phyloP scores from a whole-genome alignment of 2,888 invertebrate species.

The Pheosia tremula region DNA sequence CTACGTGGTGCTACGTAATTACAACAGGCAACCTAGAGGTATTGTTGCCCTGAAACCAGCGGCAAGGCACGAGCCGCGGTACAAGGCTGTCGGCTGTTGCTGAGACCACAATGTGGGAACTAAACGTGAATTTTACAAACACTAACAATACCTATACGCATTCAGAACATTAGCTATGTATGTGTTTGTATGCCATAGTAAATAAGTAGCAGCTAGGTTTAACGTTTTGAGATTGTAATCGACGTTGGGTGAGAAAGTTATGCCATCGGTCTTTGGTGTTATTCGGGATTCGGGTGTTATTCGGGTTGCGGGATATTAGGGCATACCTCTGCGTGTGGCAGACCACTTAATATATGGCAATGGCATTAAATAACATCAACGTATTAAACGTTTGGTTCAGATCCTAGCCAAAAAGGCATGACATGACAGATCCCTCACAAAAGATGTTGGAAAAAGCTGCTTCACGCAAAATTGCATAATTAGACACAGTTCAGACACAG shows the following conservation, averaged over 20 bases:
- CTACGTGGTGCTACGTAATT: background rate
- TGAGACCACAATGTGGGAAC: constrained; percentile 6
- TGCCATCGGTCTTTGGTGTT: background rate
- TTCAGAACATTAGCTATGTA: background rate
- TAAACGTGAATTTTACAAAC: constrained; percentile 3
- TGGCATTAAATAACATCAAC: background rate
- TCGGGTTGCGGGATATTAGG: no score
- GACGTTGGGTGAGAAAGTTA: background rate
- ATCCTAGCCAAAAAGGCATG: background rate
- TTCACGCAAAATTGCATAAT: constrained; percentile 9
- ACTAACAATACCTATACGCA: background rate
- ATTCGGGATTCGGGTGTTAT: background rate
- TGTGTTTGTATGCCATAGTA: background rate
- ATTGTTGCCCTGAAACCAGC: background rate
- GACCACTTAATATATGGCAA: no score
- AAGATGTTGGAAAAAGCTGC: background rate
- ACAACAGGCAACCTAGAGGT: background rate
- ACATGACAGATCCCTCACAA: background rate
- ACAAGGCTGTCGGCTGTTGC: constrained; percentile 7
- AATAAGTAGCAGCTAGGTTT: background rate
- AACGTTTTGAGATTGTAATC: background rate
- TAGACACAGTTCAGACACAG: constrained; percentile 15
- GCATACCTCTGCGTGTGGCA: no score
- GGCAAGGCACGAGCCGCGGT: background rate
- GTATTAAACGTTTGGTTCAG: background rate